Evolutionary conservation across 35 echinoderm and acorn worm genomes (phyloP).

Genomic region (Eucidaris tribuloides): DNA sequence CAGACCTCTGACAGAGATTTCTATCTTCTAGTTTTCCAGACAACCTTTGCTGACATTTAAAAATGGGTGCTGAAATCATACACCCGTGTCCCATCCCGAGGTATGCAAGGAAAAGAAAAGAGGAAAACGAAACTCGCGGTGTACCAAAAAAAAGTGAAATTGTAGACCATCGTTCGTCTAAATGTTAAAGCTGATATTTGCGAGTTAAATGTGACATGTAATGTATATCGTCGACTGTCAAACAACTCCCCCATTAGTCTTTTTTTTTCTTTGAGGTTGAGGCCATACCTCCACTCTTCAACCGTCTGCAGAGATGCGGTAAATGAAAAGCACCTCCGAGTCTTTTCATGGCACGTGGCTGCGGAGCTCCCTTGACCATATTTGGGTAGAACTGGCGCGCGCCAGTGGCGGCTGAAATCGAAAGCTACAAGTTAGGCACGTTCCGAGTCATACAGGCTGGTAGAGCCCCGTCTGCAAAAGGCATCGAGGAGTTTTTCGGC

Average conservation of each 20-base stretch:
- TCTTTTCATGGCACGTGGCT: slow-evolving; percentile 24
- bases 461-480: no score
- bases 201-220: slow-evolving; percentile 20
- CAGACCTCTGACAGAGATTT: slow-evolving; percentile 8
- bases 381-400: slow-evolving; percentile 26
- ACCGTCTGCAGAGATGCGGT: no score
- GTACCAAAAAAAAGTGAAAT: slow-evolving; percentile 13
- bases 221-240: slow-evolving; percentile 15
- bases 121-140: no score
- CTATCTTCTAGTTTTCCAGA: not conserved
- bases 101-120: no score
- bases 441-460: no score
- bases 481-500: no score
- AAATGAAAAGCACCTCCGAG: no score
- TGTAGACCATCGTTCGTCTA: not conserved
- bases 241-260: not conserved
- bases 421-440: not conserved
- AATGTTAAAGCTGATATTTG: slow-evolving; percentile 36
- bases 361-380: slow-evolving; percentile 4
- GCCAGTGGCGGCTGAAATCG: slow-evolving; percentile 24
- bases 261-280: no score
- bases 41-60: slow-evolving; percentile 4
- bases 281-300: no score
- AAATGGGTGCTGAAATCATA: no score
- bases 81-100: no score